Evolutionary conservation across 1,140 invertebrate species (phyloP).

Genomic region (Ceratoteleas bidentatus): DNA sequence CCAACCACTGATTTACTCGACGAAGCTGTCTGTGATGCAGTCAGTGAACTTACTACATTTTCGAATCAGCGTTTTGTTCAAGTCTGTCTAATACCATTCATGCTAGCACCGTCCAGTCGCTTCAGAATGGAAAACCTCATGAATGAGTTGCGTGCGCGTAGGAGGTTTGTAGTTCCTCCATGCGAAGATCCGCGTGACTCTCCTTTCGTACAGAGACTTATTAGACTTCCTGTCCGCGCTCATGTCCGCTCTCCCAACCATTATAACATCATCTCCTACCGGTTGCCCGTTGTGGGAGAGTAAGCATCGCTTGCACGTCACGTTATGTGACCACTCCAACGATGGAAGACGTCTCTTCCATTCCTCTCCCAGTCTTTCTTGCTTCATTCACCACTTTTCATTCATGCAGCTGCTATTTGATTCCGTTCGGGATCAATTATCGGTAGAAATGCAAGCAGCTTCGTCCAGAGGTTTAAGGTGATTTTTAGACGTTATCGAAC

Average conservation of each 20-base stretch:
- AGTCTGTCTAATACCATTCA: conserved; percentile 49
- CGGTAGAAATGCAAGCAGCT: neutral
- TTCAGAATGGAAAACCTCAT: conserved; percentile 72
- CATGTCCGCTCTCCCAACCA: conserved; percentile 78
- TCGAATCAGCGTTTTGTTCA: conserved; percentile 11
- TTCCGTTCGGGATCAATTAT: conserved; percentile 16
- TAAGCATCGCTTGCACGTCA: conserved; percentile 79
- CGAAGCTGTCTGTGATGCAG: neutral
- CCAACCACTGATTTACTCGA: conserved; percentile 15
- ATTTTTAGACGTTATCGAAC: neutral
- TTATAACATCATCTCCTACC: conserved; percentile 80
- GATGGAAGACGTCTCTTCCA: conserved; percentile 66
- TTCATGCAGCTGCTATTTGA: conserved; percentile 56
- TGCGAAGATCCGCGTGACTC: conserved; percentile 80
- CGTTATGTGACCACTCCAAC: conserved; percentile 75
- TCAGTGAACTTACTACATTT: conserved; percentile 9
- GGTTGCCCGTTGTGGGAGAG: conserved; percentile 79
- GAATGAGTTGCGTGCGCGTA: conserved; percentile 80
- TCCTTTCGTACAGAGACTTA: conserved; percentile 71
- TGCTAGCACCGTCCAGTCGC: conserved; percentile 19
- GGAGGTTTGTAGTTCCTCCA: conserved; percentile 78
- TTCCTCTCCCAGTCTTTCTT: conserved; percentile 32
- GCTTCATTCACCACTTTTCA: conserved; percentile 59
- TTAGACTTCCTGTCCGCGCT: conserved; percentile 80
- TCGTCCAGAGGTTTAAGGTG: neutral